These are phyloP conservation scores for Nipponia nippon DNA, from an alignment of 2,113 vertebrate genomes.

Conservation along the genomic window DNA sequence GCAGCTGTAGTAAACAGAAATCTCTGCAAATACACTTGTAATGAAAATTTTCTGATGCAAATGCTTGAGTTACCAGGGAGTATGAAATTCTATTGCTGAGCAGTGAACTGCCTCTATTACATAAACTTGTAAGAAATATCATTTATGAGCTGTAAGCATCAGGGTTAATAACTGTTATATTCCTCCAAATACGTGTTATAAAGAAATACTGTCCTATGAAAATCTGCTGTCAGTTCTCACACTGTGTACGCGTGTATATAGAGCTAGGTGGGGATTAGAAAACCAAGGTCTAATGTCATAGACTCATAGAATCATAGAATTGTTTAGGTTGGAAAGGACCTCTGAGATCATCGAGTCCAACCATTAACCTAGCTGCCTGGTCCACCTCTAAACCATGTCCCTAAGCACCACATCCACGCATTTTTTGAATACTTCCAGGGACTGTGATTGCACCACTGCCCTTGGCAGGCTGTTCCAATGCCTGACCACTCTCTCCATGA, in stretches of 20 bases:
- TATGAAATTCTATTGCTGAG: not conserved
- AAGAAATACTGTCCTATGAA: not conserved
- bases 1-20: not conserved
- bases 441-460: too few species aligned
- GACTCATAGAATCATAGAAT: too few species aligned
- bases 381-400: too few species aligned
- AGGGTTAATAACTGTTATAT: not conserved
- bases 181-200: not conserved
- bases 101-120: not conserved
- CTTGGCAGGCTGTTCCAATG: too few species aligned
- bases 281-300: not conserved
- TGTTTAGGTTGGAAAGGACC: too few species aligned
- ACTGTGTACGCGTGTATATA: not conserved
- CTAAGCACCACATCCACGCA: too few species aligned
- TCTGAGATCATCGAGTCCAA: too few species aligned
- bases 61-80: not conserved
- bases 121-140: not conserved
- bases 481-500: too few species aligned
- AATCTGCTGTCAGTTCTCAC: not conserved
- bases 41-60: too few species aligned
- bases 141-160: not conserved
- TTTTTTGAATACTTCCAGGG: too few species aligned
- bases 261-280: not conserved
- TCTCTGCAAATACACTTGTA: too few species aligned
- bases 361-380: too few species aligned